Base-by-base conservation (phyloP, 2,888 invertebrate species). In the Brachyptera risi region DNA sequence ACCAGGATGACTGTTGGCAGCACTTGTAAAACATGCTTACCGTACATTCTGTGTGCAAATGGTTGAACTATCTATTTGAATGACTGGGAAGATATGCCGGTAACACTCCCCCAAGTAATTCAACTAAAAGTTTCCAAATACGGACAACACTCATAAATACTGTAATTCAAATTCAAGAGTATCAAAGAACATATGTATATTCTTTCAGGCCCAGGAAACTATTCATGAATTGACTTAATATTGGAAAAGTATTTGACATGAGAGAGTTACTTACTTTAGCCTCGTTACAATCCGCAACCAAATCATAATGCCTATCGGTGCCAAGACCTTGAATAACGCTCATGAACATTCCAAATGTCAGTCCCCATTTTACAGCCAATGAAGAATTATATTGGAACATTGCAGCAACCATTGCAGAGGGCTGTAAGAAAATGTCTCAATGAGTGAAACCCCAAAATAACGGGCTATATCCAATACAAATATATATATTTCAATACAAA, bases 281-380 rank as follows among this genome's bases (percentile, higher is more conserved):
- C 15, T 71, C 66, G 31, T 67, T 63, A n/a, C 75, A 67, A 37
- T 73, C 70, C 60, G 72, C 70, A 42, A 76, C 59, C 24, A 72
- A 69, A 3, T 73, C 67, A 21, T 66, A 60, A 69, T 83, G 82
- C 31, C 75, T 71, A 1, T 73, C 70, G 1, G 78, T 77, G 2
- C 82, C 83, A 59, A 79, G 70, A 17, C 74, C 71, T 60, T 76
- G 65, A 23, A 82, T 61, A 1, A 75, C 73, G 42, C 72, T 74
- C 49, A 76, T 78, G 66, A 80, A 79, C 75, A 82, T 77, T 66
- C 76, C 74, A 56, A 73, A 73, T 5, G 71, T 68, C 1, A 79
- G 63, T 37, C 72, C 72, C 17, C 67, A 63, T 68, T 76, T 74
- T 37, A 78, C 63, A 9, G 73, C 68, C 21, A 74, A 37, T 1